Conservation (phyloP, 2,888 invertebrate genomes). For the Anarsia innoxiella region DNA sequence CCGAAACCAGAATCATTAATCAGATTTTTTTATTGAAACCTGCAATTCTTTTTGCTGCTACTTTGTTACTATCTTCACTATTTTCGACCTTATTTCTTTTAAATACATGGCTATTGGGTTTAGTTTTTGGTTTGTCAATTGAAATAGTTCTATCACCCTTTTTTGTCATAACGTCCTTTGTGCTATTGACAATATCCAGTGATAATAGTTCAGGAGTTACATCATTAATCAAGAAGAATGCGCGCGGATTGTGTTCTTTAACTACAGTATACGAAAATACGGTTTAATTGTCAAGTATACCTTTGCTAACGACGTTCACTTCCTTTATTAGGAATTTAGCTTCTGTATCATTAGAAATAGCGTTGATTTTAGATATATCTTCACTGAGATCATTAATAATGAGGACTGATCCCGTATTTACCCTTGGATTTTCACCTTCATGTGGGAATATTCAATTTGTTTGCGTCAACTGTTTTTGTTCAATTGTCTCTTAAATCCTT, state of each 20-base stretch:
- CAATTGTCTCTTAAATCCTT: conserved; percentile 66
- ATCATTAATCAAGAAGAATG: conserved; percentile 67
- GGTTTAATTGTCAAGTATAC: conserved; percentile 57
- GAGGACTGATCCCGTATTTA: conserved; percentile 56
- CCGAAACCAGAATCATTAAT: conserved; percentile 73
- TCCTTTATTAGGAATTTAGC: conserved; percentile 23
- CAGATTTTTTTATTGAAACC: conserved; percentile 52
- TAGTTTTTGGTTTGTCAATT: not conserved
- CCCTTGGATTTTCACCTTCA: conserved; percentile 70
- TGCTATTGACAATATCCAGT: conserved; percentile 47
- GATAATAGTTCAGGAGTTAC: conserved; percentile 59
- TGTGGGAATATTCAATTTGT: conserved; percentile 74
- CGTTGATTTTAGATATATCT: conserved; percentile 24
- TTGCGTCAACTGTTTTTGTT: conserved; percentile 69
- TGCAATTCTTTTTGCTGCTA: conserved; percentile 16
- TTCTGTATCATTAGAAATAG: conserved; percentile 25
- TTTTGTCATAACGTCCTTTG: conserved; percentile 53
- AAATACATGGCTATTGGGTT: conserved; percentile 17
- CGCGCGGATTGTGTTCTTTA: conserved; percentile 60
- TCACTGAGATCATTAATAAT: conserved; percentile 52
- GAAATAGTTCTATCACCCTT: conserved; percentile 24
- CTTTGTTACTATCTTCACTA: conserved; percentile 9
- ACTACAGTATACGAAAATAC: conserved; percentile 55
- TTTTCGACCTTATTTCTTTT: conserved; percentile 27
- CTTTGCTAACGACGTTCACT: conserved; percentile 40